These are phyloP conservation scores for Ophiothrix spiculata DNA, from an alignment of 35 echinoderm and acorn worm species.

Conservation along the genomic window DNA sequence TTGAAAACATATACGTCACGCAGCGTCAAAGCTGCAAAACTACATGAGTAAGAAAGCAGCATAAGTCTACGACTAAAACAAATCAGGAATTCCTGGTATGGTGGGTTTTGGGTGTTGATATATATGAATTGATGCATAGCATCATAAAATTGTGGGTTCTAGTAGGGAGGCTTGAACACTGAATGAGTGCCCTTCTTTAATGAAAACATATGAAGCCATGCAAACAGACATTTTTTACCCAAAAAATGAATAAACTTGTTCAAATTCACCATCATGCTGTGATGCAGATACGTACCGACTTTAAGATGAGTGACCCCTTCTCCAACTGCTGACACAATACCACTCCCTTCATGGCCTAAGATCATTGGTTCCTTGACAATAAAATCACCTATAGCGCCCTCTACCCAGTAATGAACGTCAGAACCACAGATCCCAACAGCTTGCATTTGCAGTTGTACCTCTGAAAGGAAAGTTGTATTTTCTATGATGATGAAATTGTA, in stretches of 20 bases:
- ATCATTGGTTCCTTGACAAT: constrained; percentile 75
- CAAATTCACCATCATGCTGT: neutral
- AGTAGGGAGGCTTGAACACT: no score
- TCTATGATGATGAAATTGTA: neutral
- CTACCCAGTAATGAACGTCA: constrained; percentile 73
- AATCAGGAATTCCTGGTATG: no score
- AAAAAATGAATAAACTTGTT: neutral
- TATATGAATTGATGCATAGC: no score
- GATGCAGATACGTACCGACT: constrained; percentile 76
- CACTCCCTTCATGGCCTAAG: constrained; percentile 78
- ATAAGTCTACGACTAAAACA: no score
- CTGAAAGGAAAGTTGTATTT: constrained; percentile 26
- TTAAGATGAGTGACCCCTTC: constrained; percentile 60
- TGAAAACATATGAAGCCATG: no score
- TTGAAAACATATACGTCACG: no score
- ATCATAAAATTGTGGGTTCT: no score
- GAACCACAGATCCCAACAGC: constrained; percentile 89
- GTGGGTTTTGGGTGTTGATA: no score
- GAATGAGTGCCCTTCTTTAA: no score
- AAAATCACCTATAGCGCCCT: constrained; percentile 71
- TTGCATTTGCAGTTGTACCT: constrained; percentile 75
- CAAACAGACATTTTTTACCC: neutral
- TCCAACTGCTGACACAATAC: constrained; percentile 68
- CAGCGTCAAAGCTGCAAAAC: no score
- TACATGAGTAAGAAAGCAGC: no score